Conservation (phyloP, 64 coral and sea anemone species). For the Exaiptasia diaphana region DNA sequence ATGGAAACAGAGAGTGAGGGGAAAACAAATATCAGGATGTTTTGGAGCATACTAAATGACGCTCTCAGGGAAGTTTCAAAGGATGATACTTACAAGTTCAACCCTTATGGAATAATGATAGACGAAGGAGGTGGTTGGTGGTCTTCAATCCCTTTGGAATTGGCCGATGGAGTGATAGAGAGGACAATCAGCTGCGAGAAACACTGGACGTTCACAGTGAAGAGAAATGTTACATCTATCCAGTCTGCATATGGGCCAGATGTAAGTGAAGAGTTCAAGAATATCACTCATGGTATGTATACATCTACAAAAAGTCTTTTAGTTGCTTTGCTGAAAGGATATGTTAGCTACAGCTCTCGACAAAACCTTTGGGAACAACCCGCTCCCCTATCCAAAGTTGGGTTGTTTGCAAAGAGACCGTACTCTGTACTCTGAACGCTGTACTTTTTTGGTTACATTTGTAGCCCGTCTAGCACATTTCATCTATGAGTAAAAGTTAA, state of each 20-base stretch:
- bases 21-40: constrained; percentile 34
- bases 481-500: no score
- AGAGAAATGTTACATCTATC: constrained; percentile 42
- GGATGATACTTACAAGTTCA: constrained; percentile 44
- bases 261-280: constrained; percentile 45
- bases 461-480: no score
- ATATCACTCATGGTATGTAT: constrained; percentile 55
- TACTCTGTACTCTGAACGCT: no score
- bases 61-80: constrained; percentile 21
- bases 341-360: no score
- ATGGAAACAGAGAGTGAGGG: constrained; percentile 51
- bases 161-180: constrained; percentile 32
- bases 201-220: constrained; percentile 63
- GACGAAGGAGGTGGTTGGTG: constrained; percentile 69
- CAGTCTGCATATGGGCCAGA: constrained; percentile 61
- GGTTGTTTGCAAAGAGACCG: no score
- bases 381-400: no score
- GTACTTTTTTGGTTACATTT: no score
- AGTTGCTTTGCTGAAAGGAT: no score
- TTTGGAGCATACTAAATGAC: constrained; percentile 54
- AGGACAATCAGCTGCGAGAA: constrained; percentile 56
- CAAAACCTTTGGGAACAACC: no score
- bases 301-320: no score
- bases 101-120: constrained; percentile 63
- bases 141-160: constrained; percentile 44